Evolutionary conservation across 2,797 vertebrate genomes (phyloP).

Genomic region (Amazonetta brasiliensis): DNA sequence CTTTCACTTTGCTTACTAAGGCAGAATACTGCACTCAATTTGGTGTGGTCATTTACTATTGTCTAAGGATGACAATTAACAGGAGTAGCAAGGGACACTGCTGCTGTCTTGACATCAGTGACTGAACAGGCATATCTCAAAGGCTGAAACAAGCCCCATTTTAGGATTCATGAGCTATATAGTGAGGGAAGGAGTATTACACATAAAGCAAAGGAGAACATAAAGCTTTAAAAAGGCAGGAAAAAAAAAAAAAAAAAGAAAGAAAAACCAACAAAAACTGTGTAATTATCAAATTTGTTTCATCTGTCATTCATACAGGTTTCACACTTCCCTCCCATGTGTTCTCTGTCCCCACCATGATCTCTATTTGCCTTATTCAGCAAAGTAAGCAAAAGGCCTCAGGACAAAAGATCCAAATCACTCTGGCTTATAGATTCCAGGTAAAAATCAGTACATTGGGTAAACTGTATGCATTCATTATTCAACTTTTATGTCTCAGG

Average conservation of each 20-base stretch:
- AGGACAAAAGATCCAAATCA: not conserved
- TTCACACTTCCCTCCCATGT: not conserved
- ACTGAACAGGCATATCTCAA: not conserved
- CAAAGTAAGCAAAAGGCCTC: rapidly evolving
- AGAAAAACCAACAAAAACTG: not conserved
- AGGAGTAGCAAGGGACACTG: not conserved
- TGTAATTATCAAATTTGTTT: not conserved
- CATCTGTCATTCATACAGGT: not conserved
- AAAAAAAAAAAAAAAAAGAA: not conserved
- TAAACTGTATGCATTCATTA: not conserved
- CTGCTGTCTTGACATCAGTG: not conserved
- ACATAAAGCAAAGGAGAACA: not conserved
- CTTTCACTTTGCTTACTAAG: not conserved
- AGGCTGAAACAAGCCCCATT: not conserved
- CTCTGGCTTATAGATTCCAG: not conserved
- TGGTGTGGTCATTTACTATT: not conserved
- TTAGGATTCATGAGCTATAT: not conserved
- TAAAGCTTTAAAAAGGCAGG: not conserved
- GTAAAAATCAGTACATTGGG: not conserved
- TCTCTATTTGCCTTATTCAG: not conserved
- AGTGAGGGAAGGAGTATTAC: not conserved
- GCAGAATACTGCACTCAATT: not conserved
- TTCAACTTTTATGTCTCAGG: not conserved
- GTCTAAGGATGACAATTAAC: not conserved
- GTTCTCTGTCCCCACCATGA: not conserved